A percentile compares a stretch with the other conserved stretches of the same genome.
Conservation (phyloP, 2,797 vertebrate species). For the Galaxias olidus region DNA sequence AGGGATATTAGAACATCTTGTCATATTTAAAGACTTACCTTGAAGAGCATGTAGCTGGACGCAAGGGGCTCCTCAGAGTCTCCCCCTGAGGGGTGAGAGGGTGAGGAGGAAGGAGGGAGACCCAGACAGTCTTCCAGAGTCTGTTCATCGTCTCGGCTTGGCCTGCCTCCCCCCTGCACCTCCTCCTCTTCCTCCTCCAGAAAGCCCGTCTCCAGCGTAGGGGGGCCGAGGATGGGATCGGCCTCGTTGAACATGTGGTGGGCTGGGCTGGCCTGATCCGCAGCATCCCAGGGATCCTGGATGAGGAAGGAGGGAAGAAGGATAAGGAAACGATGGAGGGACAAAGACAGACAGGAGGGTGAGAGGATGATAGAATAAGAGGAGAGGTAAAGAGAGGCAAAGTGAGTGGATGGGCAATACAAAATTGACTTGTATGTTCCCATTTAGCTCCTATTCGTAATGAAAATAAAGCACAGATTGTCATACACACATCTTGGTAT, state of each 20-base stretch:
- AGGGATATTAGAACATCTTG: neutral
- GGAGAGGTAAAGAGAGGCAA: too few species aligned
- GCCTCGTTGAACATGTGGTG: conserved; percentile 82
- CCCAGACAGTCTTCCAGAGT: conserved; percentile 78
- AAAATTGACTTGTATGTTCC: neutral
- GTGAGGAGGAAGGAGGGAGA: conserved; percentile 75
- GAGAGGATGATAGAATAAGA: neutral
- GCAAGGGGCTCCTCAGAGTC: conserved; percentile 74
- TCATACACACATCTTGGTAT: too few species aligned
- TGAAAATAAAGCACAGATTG: neutral
- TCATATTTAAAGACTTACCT: conserved; percentile 50
- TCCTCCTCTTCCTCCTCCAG: conserved; percentile 78
- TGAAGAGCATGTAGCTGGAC: conserved; percentile 79
- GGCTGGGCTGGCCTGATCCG: conserved; percentile 73
- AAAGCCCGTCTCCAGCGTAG: conserved; percentile 72
- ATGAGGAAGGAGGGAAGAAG: conserved; percentile 12
- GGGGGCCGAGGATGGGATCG: conserved; percentile 76
- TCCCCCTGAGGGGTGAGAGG: conserved; percentile 65
- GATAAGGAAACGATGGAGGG: neutral
- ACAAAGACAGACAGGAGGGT: neutral
- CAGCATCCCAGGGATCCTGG: conserved; percentile 77
- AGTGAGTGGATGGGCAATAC: neutral
- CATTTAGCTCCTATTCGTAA: neutral
- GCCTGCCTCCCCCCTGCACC: conserved; percentile 54
- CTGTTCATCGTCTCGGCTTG: conserved; percentile 62